Conservation (phyloP, 2,888 invertebrate species). For the Noctua fimbriata region DNA sequence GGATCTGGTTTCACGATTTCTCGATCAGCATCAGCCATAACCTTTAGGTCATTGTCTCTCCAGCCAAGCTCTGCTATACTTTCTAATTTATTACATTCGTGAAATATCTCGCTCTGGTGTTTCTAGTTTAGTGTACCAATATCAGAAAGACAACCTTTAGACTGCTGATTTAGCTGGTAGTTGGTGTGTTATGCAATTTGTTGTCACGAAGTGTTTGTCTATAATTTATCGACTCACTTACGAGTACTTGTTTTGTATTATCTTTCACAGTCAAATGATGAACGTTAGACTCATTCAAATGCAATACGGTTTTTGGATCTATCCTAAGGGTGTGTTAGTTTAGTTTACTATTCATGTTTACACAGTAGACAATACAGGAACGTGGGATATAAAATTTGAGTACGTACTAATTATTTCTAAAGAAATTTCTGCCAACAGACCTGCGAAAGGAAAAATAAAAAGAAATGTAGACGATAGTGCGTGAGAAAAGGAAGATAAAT, state of each 20-base stretch:
- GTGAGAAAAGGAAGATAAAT: background rate
- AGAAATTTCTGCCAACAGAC: background rate
- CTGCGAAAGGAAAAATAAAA: background rate
- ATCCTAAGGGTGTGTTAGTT: background rate
- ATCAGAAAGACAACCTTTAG: conserved; percentile 38
- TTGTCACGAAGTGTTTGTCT: conserved; percentile 11
- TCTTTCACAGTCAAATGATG: background rate
- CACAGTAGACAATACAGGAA: no score
- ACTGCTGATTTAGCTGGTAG: conserved; percentile 14
- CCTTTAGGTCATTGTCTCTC: conserved; percentile 56
- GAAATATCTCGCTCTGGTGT: conserved; percentile 53
- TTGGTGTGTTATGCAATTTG: conserved; percentile 26
- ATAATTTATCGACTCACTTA: conserved; percentile 6
- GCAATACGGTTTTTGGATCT: background rate
- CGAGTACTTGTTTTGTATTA: conserved; percentile 17
- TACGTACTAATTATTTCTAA: background rate
- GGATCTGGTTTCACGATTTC: conserved; percentile 54
- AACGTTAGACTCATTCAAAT: background rate
- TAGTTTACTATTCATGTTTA: no score
- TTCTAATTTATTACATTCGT: conserved; percentile 64
- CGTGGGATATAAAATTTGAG: no score
- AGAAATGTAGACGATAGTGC: background rate
- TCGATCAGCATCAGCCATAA: conserved; percentile 54
- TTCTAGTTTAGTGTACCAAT: conserved; percentile 38
- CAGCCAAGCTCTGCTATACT: conserved; percentile 36